Evolutionary conservation across 2,888 invertebrate species (phyloP).

Genomic region (Melikaiella ostensackeni): DNA sequence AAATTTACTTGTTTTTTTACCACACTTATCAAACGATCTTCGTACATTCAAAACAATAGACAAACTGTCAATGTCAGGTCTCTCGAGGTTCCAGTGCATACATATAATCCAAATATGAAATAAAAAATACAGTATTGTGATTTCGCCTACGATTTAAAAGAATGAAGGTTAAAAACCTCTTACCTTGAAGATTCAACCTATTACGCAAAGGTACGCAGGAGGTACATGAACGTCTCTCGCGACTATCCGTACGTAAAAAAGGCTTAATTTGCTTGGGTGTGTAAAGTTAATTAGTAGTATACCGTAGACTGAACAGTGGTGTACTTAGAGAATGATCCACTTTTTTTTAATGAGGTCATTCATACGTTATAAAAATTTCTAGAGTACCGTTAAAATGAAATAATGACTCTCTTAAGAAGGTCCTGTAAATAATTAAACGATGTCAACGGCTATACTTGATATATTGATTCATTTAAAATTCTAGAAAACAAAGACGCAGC

Average conservation of each 20-base stretch:
- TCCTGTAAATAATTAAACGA: slow-evolving; percentile 9
- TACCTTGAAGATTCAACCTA: not conserved
- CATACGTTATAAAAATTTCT: slow-evolving; percentile 6
- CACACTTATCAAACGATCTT: too few relatives aligned
- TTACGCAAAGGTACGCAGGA: not conserved
- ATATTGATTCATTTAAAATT: not conserved
- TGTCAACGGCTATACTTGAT: not conserved
- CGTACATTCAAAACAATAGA: too few relatives aligned
- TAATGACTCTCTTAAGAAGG: slow-evolving; percentile 8
- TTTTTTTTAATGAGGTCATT: slow-evolving; percentile 31
- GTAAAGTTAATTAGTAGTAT: slow-evolving; percentile 23
- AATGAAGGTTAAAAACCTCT: not conserved
- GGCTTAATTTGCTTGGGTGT: slow-evolving; percentile 25
- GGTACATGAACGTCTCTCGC: not conserved
- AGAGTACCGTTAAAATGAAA: slow-evolving; percentile 24
- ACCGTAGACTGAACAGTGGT: not conserved
- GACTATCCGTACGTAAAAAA: slow-evolving; percentile 20
- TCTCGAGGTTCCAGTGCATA: too few relatives aligned
- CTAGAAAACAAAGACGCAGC: too few relatives aligned
- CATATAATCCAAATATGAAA: too few relatives aligned
- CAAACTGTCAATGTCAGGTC: too few relatives aligned
- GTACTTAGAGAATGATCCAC: slow-evolving; percentile 22
- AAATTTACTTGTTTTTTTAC: too few relatives aligned
- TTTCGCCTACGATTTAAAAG: too few relatives aligned
- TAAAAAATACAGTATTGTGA: too few relatives aligned